These are phyloP conservation scores for Myiothlypis coronata DNA, from an alignment of 2,797 vertebrate genomes.

Conservation along the genomic window DNA sequence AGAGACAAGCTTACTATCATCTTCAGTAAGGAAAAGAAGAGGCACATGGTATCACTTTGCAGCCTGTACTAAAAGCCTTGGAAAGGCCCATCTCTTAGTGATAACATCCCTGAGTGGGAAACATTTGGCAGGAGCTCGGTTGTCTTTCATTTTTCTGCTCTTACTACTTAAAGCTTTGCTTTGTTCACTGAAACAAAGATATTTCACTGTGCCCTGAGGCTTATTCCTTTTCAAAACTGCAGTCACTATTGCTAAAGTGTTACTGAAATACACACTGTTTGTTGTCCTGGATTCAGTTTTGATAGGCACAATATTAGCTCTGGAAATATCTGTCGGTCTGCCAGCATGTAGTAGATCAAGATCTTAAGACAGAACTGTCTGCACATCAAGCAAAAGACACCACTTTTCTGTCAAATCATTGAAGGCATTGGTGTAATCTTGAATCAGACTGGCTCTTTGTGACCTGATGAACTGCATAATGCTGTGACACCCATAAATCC, in stretches of 20 bases:
- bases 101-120: not conserved
- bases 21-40: not conserved
- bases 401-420: not conserved
- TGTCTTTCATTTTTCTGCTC: not conserved
- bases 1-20: not conserved
- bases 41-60: not conserved
- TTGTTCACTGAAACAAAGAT: slow-evolving; percentile 1
- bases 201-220: not conserved
- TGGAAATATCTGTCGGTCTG: not conserved
- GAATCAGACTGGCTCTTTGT: not conserved
- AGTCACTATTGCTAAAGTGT: not conserved
- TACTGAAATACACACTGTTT: not conserved
- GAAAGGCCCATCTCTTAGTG: not conserved
- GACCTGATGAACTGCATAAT: not conserved
- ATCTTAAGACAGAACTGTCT: not conserved
- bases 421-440: not conserved
- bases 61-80: not conserved
- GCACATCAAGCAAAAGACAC: not conserved
- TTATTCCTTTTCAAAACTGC: not conserved
- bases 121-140: not conserved
- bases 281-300: not conserved
- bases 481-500: not conserved
- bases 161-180: slow-evolving; percentile 4
- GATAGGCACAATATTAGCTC: not conserved
- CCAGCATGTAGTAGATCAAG: not conserved